These are phyloP conservation scores for Dolichoris vasculosae DNA, from an alignment of 1,140 invertebrate species.

Conservation along the genomic window DNA sequence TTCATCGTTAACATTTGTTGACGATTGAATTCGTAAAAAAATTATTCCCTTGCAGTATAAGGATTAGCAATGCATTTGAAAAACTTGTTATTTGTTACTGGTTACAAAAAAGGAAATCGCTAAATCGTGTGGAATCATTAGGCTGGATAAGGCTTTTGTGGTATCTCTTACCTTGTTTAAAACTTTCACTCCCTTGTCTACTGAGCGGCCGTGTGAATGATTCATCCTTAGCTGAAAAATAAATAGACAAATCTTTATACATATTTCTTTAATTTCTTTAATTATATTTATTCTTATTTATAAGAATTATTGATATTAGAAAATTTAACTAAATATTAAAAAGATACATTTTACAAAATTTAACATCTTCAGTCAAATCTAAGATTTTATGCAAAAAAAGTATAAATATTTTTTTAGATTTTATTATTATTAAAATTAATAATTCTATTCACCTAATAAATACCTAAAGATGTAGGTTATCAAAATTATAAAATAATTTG, in stretches of 20 bases:
- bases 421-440: too few species aligned
- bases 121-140: conserved; percentile 60
- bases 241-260: neutral
- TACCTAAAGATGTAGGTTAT: too few species aligned
- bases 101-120: conserved; percentile 62
- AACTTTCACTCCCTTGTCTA: conserved; percentile 73
- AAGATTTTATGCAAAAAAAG: too few species aligned
- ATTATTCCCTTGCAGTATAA: conserved; percentile 54
- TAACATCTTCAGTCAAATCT: too few species aligned
- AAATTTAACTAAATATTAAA: too few species aligned
- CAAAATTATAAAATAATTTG: too few species aligned
- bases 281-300: too few species aligned
- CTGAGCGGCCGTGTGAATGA: conserved; percentile 71
- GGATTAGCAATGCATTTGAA: conserved; percentile 64
- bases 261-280: neutral
- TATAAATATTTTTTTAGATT: too few species aligned
- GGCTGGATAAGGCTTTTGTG: conserved; percentile 54
- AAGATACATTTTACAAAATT: too few species aligned
- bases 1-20: neutral
- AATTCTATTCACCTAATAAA: too few species aligned
- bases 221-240: conserved; percentile 70
- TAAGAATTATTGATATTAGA: too few species aligned
- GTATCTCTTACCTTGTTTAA: conserved; percentile 72
- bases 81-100: conserved; percentile 63
- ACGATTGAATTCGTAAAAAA: neutral